A percentile compares a stretch with the other conserved stretches of the same genome.
Conservation (phyloP, 2,888 invertebrate species). For the Mimachlamys varia region DNA sequence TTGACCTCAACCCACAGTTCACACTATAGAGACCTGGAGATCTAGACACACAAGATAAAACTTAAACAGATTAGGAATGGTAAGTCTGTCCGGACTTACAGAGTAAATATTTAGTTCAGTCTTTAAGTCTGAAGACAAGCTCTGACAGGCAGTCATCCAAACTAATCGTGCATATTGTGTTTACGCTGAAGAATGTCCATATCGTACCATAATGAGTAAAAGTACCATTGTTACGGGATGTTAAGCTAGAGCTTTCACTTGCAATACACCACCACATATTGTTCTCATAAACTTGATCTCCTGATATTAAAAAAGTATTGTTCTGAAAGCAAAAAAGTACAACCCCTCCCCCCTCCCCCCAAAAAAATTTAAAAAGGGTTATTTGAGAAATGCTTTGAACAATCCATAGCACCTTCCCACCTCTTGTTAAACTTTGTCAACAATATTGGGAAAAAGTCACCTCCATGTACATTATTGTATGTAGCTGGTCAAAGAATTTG, state of each 20-base stretch:
- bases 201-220: background rate
- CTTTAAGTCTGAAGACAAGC: background rate
- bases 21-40: background rate
- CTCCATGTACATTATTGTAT: too few relatives aligned
- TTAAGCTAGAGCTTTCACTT: background rate
- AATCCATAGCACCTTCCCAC: background rate
- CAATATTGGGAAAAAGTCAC: too few relatives aligned
- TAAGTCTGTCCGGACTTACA: background rate
- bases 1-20: background rate
- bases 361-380: background rate
- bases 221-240: background rate
- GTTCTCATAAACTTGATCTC: background rate
- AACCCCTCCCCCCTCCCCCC: too few relatives aligned
- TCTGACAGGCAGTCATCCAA: background rate
- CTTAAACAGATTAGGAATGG: background rate
- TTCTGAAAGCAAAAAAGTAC: background rate
- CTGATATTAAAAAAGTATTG: background rate
- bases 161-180: background rate
- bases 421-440: too few relatives aligned
- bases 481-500: too few relatives aligned
- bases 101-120: conserved; percentile 11
- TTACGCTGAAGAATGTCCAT: background rate
- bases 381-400: background rate
- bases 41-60: background rate
- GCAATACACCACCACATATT: background rate